Evolutionary conservation across 2,797 vertebrate species (phyloP).

Genomic region (Chaetophractus vellerosus): DNA sequence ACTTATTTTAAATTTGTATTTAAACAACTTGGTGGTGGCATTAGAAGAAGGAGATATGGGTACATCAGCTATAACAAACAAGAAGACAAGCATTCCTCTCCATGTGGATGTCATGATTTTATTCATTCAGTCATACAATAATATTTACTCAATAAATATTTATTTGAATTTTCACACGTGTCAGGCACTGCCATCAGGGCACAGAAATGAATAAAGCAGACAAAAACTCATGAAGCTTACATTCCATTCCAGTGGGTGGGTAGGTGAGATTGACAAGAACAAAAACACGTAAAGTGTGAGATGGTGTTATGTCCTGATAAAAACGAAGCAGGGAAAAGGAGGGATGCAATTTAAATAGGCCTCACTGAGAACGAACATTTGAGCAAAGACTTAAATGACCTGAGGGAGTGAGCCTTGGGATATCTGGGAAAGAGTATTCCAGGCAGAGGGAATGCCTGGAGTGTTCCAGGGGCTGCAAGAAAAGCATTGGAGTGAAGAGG

Average conservation of each 20-base stretch:
- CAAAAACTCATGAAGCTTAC: background rate
- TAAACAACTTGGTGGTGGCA: background rate
- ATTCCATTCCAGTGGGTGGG: background rate
- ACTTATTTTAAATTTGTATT: constrained; percentile 48
- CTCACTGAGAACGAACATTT: background rate
- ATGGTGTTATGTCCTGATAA: background rate
- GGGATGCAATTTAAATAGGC: background rate
- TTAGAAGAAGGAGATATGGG: background rate
- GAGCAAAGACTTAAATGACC: background rate
- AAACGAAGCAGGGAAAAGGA: background rate
- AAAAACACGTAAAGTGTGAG: background rate
- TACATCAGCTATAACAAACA: background rate
- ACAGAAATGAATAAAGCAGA: background rate
- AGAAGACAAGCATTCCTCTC: background rate
- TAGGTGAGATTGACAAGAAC: background rate
- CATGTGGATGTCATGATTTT: background rate
- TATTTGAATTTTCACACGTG: constrained; percentile 1
- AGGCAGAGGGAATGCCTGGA: background rate
- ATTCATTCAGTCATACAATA: background rate
- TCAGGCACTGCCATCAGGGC: background rate
- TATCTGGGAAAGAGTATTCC: background rate
- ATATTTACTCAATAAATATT: background rate
- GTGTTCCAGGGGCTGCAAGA: background rate
- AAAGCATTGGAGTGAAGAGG: background rate
- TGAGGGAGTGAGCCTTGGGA: background rate